Percentiles rank a stretch among this genome's conserved stretches.
Evolutionary conservation across 1,140 invertebrate species (phyloP).

Genomic region (Augochlora pura): DNA sequence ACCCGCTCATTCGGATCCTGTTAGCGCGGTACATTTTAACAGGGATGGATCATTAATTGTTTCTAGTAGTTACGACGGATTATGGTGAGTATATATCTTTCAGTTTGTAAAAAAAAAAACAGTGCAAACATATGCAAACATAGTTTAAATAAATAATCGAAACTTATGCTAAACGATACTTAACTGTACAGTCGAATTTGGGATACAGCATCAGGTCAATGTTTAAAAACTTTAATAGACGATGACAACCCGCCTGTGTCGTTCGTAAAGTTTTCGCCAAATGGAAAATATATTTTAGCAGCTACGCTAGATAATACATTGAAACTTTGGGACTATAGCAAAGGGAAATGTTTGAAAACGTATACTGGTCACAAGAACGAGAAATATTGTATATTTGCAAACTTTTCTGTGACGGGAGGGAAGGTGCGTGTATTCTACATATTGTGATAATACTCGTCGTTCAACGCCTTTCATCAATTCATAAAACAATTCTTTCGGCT

Average conservation of each 20-base stretch:
- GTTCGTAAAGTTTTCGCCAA: slow-evolving; percentile 99
- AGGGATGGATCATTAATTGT: slow-evolving; percentile 99
- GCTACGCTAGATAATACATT: slow-evolving; percentile 99
- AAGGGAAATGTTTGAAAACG: slow-evolving; percentile 98
- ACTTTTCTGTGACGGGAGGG: slow-evolving; percentile 99
- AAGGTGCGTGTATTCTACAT: slow-evolving; percentile 84
- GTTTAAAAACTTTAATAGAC: slow-evolving; percentile 98
- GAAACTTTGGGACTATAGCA: slow-evolving; percentile 99
- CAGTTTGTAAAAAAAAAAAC: background rate
- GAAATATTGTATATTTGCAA: slow-evolving; percentile 99
- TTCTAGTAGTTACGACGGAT: slow-evolving; percentile 99
- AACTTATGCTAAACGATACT: slow-evolving; percentile 47
- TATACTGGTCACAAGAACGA: slow-evolving; percentile 99
- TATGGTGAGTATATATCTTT: slow-evolving; percentile 87
- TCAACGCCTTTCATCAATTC: background rate
- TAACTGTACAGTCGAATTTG: slow-evolving; percentile 94
- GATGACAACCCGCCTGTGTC: slow-evolving; percentile 99
- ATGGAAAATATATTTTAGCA: slow-evolving; percentile 99
- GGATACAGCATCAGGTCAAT: slow-evolving; percentile 99
- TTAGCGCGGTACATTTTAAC: slow-evolving; percentile 99
- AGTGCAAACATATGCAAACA: background rate
- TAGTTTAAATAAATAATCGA: background rate
- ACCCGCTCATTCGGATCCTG: slow-evolving; percentile 99
- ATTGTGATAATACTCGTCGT: background rate
- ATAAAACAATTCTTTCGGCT: slow-evolving; percentile 56